phyloP scores from a whole-genome alignment of 2,797 vertebrate species.

The Oryzias sinensis region DNA sequence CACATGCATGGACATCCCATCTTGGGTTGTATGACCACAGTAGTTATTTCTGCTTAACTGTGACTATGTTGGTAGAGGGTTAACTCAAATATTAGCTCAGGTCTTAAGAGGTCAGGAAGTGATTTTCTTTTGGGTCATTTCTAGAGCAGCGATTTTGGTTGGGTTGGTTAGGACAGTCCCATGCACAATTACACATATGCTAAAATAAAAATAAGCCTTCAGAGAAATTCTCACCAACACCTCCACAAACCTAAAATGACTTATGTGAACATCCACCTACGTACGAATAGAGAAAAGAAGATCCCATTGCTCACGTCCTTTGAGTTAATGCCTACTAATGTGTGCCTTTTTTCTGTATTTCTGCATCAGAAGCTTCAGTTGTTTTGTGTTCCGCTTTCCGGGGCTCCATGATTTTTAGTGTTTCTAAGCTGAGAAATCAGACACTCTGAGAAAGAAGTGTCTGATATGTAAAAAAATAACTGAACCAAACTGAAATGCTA shows the following conservation, averaged over 20 bases:
- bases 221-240: slow-evolving; percentile 20
- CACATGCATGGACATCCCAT: too few relatives aligned
- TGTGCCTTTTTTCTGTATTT: not conserved
- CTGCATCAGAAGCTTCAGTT: not conserved
- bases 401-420: too few relatives aligned
- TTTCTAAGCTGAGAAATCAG: too few relatives aligned
- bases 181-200: slow-evolving; percentile 1
- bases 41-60: too few relatives aligned
- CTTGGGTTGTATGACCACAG: too few relatives aligned
- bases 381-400: not conserved
- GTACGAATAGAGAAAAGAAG: slow-evolving; percentile 18
- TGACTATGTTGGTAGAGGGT: too few relatives aligned
- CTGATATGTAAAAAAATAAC: too few relatives aligned
- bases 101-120: not conserved
- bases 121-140: not conserved
- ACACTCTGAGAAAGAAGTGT: too few relatives aligned
- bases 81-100: too few relatives aligned
- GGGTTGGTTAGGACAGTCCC: slow-evolving; percentile 2
- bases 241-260: slow-evolving; percentile 13
- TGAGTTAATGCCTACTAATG: not conserved
- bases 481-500: too few relatives aligned
- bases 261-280: slow-evolving; percentile 32
- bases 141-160: slow-evolving; percentile 1
- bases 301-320: slow-evolving; percentile 7
- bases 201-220: slow-evolving; percentile 12